Evolutionary conservation across 2,888 invertebrate genomes (phyloP).

Genomic region (Panzeria rudis): DNA sequence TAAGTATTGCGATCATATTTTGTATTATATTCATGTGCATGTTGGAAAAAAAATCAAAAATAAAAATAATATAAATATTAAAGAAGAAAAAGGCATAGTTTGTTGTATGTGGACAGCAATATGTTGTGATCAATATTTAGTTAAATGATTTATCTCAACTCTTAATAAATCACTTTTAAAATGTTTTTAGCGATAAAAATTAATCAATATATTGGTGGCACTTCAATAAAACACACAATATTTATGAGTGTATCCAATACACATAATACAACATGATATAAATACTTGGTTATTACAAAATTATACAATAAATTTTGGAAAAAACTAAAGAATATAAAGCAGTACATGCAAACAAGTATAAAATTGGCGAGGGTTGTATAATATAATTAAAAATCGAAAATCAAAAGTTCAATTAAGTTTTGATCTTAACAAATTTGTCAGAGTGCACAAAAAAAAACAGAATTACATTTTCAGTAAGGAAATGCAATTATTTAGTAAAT

Average conservation of each 20-base stretch:
- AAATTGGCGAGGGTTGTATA: background rate
- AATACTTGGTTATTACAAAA: slow-evolving; percentile 49
- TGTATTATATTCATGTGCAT: slow-evolving; percentile 54
- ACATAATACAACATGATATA: slow-evolving; percentile 66
- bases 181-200: slow-evolving; percentile 79
- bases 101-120: slow-evolving; percentile 69
- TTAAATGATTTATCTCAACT: slow-evolving; percentile 81
- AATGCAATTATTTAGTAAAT: too few relatives aligned
- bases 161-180: slow-evolving; percentile 81
- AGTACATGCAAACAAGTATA: background rate
- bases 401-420: too few relatives aligned
- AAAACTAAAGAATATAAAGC: slow-evolving; percentile 22
- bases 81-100: slow-evolving; percentile 20
- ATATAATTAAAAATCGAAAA: too few relatives aligned
- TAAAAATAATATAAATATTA: background rate
- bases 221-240: slow-evolving; percentile 76
- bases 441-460: too few relatives aligned
- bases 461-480: too few relatives aligned
- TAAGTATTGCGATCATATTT: slow-evolving; percentile 59
- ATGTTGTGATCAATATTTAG: slow-evolving; percentile 73
- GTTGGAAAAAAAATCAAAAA: background rate
- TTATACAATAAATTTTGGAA: slow-evolving; percentile 23
- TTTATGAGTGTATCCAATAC: slow-evolving; percentile 70
- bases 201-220: slow-evolving; percentile 79
- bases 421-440: too few relatives aligned